phyloP scores from a whole-genome alignment of 2,113 vertebrate genomes.

The Silurus asotus region DNA sequence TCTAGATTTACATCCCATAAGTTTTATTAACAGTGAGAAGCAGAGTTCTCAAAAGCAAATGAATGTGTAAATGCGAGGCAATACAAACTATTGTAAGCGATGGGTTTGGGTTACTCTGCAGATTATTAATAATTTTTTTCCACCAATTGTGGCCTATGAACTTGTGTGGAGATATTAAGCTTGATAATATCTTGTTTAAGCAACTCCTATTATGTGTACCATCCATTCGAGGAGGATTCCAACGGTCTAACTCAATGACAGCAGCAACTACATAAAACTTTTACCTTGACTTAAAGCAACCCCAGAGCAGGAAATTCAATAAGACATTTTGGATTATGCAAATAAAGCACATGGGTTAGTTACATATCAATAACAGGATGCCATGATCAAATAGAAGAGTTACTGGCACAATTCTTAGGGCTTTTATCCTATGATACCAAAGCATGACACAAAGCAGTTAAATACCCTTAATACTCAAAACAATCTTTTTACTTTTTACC shows the following conservation, averaged over 20 bases:
- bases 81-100: background rate
- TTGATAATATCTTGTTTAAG: background rate
- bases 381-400: background rate
- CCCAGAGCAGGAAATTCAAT: background rate
- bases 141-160: background rate
- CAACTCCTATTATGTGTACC: background rate
- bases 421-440: background rate
- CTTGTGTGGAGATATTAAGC: background rate
- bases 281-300: background rate
- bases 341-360: background rate
- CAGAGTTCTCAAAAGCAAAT: background rate
- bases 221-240: background rate
- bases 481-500: background rate
- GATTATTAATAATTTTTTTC: background rate
- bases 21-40: background rate
- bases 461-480: background rate
- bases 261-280: background rate
- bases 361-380: too few species aligned
- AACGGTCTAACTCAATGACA: background rate
- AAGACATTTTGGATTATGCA: background rate
- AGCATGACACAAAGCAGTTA: background rate
- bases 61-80: background rate
- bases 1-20: background rate
- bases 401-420: background rate
- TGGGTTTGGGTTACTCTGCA: background rate